Conservation (phyloP, 2,113 vertebrate genomes). For the Cebus imitator region DNA sequence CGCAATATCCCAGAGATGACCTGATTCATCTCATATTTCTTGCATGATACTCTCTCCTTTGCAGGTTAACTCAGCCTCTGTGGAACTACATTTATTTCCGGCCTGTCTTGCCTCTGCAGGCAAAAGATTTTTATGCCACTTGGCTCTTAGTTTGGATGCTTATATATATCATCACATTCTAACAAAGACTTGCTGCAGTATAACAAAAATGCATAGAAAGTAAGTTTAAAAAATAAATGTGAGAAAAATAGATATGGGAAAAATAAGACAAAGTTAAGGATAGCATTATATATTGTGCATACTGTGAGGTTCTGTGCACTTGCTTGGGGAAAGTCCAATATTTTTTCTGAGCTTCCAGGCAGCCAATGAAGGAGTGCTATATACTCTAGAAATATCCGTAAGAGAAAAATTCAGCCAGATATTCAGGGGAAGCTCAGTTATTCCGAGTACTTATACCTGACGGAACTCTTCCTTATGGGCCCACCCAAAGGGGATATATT, state of each 20-base stretch:
- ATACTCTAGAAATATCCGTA: neutral
- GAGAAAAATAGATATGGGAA: neutral
- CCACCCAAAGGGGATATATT: neutral
- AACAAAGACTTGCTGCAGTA: neutral
- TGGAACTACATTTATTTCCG: neutral
- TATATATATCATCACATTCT: neutral
- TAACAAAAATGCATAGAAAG: neutral
- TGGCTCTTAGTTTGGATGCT: neutral
- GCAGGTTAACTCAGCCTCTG: neutral
- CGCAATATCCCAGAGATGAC: neutral
- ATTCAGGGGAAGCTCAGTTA: neutral
- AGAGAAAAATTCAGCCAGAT: neutral
- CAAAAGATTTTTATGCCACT: neutral
- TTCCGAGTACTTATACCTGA: neutral
- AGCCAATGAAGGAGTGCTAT: neutral
- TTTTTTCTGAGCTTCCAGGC: neutral
- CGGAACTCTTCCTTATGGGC: neutral
- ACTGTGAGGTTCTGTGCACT: neutral
- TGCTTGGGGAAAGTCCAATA: neutral
- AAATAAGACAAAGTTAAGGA: neutral
- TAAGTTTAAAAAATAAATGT: neutral
- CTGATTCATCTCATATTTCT: neutral
- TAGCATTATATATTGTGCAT: neutral
- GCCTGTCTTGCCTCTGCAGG: neutral
- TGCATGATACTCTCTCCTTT: neutral